Evolutionary conservation across 1,140 invertebrate genomes (phyloP), one percentile per base, ranked within the genome.

Genomic region (Acromyrmex heyeri): DNA sequence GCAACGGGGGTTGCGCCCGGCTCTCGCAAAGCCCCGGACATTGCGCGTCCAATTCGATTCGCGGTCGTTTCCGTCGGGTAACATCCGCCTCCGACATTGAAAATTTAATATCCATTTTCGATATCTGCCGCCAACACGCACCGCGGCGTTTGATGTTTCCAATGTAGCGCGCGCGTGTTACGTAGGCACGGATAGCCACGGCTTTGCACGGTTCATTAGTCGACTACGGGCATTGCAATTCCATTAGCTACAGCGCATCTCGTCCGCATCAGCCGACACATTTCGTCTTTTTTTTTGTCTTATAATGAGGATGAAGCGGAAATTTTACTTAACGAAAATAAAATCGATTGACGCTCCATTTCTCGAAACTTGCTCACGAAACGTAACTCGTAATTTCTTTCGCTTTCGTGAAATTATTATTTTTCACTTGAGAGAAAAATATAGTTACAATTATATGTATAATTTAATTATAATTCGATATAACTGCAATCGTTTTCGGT

Each of bases 101-200:
- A 75, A 83, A 83, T 83, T 73, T 75, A 83, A 83, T 83, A 83
- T 83, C 79, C 69, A 83, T 83, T 75, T 83, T 83, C 79, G 69
- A 83, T 75, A 73, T 83, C 79, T 73, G 78, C 79, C 38, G 55
- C 69, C 27, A 61, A 73, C 79, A 70, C 53, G 59, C 53, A 69
- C 55, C 79, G 69, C 79, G 55, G 69, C 79, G 55, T 83, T 75
- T 82, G 67, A 82, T 73, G 67, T 82, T 73, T 73, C 79, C 79
- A 59, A 82, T 34, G 55, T 82, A 73, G 70, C 79, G 79, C 50
- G 53, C 53, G 38, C 34, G 55, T 67, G 67, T 82, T 75, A 83
- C 69, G 79, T 59, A n/a, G 55, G 21, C 65, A 53, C 62, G 48
- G 55, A 48, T 48, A n/a, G 21, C 5, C 24, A 38, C 55, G 38